These are phyloP conservation scores for Agrochola macilenta DNA, from an alignment of 2,888 invertebrate species.

Conservation along the genomic window DNA sequence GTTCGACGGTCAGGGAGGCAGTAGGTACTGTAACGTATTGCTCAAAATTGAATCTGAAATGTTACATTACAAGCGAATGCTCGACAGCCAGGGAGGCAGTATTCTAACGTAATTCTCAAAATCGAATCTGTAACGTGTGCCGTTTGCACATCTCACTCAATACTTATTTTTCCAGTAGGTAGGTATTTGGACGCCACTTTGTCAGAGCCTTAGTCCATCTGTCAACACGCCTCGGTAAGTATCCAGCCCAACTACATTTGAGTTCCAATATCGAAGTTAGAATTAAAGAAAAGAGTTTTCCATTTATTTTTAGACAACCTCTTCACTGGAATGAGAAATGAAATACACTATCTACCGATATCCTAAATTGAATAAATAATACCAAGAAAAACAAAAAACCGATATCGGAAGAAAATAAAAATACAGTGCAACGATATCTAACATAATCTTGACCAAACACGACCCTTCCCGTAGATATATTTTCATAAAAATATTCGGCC, in stretches of 20 bases:
- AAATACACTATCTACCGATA: neutral
- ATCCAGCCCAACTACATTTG: neutral
- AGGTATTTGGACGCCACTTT: neutral
- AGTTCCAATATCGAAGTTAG: neutral
- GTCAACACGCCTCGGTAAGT: neutral
- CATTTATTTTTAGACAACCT: neutral
- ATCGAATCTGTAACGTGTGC: too few relatives aligned
- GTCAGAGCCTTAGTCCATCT: neutral
- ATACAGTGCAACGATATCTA: constrained; percentile 34
- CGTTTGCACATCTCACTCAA: neutral
- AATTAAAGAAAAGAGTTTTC: neutral
- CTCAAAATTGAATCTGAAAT: too few relatives aligned
- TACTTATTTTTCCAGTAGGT: neutral
- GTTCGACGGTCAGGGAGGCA: too few relatives aligned
- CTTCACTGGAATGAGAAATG: neutral
- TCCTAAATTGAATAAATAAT: constrained; percentile 21
- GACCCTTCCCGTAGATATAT: constrained; percentile 50
- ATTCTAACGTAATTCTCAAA: too few relatives aligned
- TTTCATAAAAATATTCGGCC: constrained; percentile 54
- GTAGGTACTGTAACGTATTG: too few relatives aligned
- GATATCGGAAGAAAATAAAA: constrained; percentile 43
- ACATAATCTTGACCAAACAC: constrained; percentile 52
- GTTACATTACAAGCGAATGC: too few relatives aligned
- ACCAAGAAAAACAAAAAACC: constrained; percentile 25
- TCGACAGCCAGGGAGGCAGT: too few relatives aligned